phyloP scores from a whole-genome alignment of 2,888 invertebrate species.

The Odontocerum albicorne region DNA sequence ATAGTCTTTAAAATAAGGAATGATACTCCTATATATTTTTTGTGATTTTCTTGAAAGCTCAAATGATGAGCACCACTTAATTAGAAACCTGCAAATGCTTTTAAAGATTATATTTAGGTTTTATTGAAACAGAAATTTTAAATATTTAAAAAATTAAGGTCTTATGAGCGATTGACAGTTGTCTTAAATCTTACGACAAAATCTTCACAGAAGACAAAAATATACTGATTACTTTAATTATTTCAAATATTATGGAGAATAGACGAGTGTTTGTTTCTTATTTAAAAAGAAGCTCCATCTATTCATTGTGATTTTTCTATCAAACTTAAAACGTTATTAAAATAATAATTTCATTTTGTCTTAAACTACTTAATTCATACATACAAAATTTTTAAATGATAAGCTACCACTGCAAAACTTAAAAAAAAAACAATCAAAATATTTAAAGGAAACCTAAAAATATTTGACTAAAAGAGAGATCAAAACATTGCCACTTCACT shows the following conservation, averaged over 20 bases:
- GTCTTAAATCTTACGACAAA: conserved; percentile 37
- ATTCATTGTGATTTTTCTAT: conserved; percentile 47
- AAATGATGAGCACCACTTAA: too few species aligned
- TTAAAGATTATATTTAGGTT: too few species aligned
- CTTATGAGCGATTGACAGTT: conserved; percentile 41
- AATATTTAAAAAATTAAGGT: background rate
- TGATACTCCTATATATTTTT: too few species aligned
- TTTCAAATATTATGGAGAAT: conserved; percentile 49
- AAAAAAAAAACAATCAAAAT: conserved; percentile 41
- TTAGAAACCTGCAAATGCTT: too few species aligned
- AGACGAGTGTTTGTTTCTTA: conserved; percentile 39
- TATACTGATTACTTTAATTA: conserved; percentile 53
- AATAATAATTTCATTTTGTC: conserved; percentile 37
- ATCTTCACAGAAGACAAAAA: conserved; percentile 56
- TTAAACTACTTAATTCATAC: conserved; percentile 38
- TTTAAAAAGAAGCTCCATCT: conserved; percentile 12
- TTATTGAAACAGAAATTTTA: background rate
- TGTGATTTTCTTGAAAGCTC: too few species aligned
- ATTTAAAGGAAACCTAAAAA: conserved; percentile 46
- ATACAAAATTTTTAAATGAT: conserved; percentile 36
- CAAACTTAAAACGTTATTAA: conserved; percentile 40
- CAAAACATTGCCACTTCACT: conserved; percentile 69
- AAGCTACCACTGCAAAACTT: conserved; percentile 39
- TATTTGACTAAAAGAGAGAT: conserved; percentile 75
- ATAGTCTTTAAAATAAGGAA: too few species aligned